Base-by-base conservation (phyloP, 2,888 invertebrate genomes). In the Abrostola triplasia region DNA sequence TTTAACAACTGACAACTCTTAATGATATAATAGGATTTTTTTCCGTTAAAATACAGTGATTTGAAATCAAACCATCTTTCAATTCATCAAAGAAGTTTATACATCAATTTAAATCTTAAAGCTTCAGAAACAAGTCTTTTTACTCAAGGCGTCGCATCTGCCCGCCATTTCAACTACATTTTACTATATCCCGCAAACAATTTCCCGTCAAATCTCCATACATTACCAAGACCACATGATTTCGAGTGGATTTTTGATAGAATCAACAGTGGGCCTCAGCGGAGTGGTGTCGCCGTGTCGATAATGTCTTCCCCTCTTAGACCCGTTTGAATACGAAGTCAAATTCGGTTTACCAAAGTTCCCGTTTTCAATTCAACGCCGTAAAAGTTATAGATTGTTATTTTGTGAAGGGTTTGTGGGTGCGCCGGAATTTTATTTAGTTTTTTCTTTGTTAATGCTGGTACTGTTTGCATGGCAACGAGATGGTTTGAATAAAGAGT, bases 371-470 rank as follows among this genome's bases (percentile, higher is more conserved):
- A 88, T 88, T 84, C 84, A 81, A 79, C 79, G 77, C 76, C 82
- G 87, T 90, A 85, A 87, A 92, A 93, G 90, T 93, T 93, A 91
- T 91, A 89, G 86, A 92, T 92, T 93, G 91, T 93, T 90, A 90
- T 89, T 85, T 84, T 81, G 80, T 80, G 79, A 91, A 91, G 88
- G 92, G 92, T 87, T 86, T 76, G 84, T 82, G 77, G 79, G 71
- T 64, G 67, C 67, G 67, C 37, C 41, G 67, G 73, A 79, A 80
- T 83, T 83, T 81, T 80, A 82, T 84, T 85, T 76, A 71, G 65
- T 71, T 81, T 76, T 72, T 64, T 41, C n/a, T 42, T 49, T 67
- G 6, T 54, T 59, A 51, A 44, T 50, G 37, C 40, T 59, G 35
- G 40, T 54, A 40, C 36, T 57, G 40, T 54, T 70, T 70, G 54